Base-by-base conservation (phyloP, 2,797 vertebrate genomes). In the Distichodus sexfasciatus region DNA sequence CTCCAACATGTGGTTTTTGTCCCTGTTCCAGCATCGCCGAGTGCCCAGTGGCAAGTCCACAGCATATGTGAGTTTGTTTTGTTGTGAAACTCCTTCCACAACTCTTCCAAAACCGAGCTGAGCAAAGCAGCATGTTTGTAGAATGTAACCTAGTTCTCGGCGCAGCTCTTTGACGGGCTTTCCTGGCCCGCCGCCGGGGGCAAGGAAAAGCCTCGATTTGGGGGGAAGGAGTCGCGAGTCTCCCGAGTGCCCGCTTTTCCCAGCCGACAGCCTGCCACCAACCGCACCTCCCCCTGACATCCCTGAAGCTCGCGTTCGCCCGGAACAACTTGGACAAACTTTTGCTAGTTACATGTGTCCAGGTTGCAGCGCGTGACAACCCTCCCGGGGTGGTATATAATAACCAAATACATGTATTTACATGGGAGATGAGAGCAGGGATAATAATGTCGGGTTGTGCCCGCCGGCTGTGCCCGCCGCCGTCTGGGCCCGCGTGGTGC, bases 371-470 rank as follows among this genome's bases (percentile, higher is more conserved):
- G 71, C 58, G 24, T 59, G 47, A 65, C 62, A 19, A 53, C 71
- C 61, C 57, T 29, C 59, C 58, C 35, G 28, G 53, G 31, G 48
- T 66, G 73, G 73, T 64, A 68, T 74, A 71, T 71, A 46, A 69
- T 69, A 76, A 76, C 76, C 78, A 81, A 78, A 78, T 61, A 78
- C 76, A 81, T 73, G n/a, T n/a, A 78, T 81, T 78, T 76, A 74
- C 79, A 74, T 78, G 55, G 57, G 71, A 72, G 79, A 81, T 74
- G 75, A 78, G 76, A 81, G 78, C 40, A 33, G 51, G 48, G 61
- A 72, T 78, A 73, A 76, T 73, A 76, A 74, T 62, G 61, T 59
- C 51, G 75, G 61, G 66, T 69, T 77, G 78, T 75, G 73, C 69
- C 61, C 74, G 23, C 58, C 38, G 62, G 55, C 75, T 59, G 36